These are phyloP conservation scores for Cremastinae sp. DNA, from an alignment of 2,888 invertebrate species.

Conservation along the genomic window DNA sequence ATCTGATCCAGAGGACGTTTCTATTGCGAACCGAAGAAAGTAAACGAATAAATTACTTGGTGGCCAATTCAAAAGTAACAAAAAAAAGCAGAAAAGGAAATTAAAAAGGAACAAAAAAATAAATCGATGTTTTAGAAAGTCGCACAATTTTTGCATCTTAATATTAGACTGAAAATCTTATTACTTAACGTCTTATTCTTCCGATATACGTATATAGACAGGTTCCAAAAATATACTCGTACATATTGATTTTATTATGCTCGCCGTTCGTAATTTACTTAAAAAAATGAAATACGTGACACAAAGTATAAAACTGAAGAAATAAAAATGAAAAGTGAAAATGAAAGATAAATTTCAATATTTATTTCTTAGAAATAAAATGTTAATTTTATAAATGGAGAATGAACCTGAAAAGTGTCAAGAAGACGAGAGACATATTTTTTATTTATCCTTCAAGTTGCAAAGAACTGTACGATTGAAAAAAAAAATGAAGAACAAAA, in stretches of 20 bases:
- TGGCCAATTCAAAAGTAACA: conserved; percentile 56
- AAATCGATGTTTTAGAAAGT: conserved; percentile 72
- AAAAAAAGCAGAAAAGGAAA: conserved; percentile 34
- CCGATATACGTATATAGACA: conserved; percentile 22
- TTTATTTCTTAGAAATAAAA: conserved; percentile 6
- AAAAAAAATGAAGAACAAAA: conserved; percentile 29
- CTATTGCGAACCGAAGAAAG: conserved; percentile 51
- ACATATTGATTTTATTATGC: conserved; percentile 55
- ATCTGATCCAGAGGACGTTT: conserved; percentile 37
- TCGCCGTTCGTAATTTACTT: conserved; percentile 34
- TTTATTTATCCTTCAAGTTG: conserved; percentile 5
- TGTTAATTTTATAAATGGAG: no score
- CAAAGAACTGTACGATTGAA: not conserved
- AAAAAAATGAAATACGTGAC: conserved; percentile 10
- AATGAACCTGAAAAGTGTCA: no score
- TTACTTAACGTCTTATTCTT: conserved; percentile 56
- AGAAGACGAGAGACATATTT: conserved; percentile 15
- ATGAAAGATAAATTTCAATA: not conserved
- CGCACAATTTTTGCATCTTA: conserved; percentile 75
- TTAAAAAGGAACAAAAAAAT: conserved; percentile 60
- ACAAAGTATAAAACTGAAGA: not conserved
- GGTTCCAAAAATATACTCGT: conserved; percentile 18
- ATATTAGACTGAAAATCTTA: conserved; percentile 66
- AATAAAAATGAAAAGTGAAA: conserved; percentile 4
- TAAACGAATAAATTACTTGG: conserved; percentile 46